Evolutionary conservation across 37 sponge, comb jelly and placozoan genomes (phyloP), one percentile per base, ranked within the genome.

Genomic region (Hormiphora californensis): DNA sequence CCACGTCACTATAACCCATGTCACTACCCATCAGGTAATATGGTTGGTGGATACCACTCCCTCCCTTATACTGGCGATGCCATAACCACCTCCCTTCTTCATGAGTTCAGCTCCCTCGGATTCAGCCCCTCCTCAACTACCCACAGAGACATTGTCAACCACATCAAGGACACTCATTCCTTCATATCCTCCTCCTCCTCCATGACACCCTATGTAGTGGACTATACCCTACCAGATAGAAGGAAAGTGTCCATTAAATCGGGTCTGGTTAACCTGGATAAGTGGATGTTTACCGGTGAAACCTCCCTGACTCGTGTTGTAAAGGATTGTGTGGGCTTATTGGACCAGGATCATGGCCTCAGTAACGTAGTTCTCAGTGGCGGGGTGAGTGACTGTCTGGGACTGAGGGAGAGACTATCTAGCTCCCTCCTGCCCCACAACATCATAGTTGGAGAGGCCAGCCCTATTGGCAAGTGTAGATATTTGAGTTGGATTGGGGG

Each of bases 171-270:
- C 27, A 21, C 30, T 57, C n/a, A n/a, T n/a, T n/a, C n/a, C n/a
- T n/a, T n/a, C n/a, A n/a, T n/a, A 46, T 46, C 12, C 51, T 28
- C 28, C 17, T 38, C 7, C 37, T 65, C 12, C 35, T 7, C 37
- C 67, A 65, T 35, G 81, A 73, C 25, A 73, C 44, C 4, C 19
- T 73, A 19, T 65, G 68, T 25, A 8, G 68, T n/a, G n/a, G n/a
- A n/a, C n/a, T 73, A 73, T 46, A 40, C 81, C 43, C 81, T 73
- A 1, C 81, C 81, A 28, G 81, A 73, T 36, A 33, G 27, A n/a
- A n/a, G n/a, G n/a, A n/a, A n/a, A n/a, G n/a, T n/a, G n/a, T n/a
- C n/a, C n/a, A n/a, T n/a, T n/a, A n/a, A n/a, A n/a, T n/a, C n/a
- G n/a, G n/a, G n/a, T n/a, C n/a, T n/a, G n/a, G n/a, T n/a, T n/a